These are phyloP conservation scores for Corythornis madagascariensis DNA, from an alignment of 2,113 vertebrate species.

Conservation along the genomic window DNA sequence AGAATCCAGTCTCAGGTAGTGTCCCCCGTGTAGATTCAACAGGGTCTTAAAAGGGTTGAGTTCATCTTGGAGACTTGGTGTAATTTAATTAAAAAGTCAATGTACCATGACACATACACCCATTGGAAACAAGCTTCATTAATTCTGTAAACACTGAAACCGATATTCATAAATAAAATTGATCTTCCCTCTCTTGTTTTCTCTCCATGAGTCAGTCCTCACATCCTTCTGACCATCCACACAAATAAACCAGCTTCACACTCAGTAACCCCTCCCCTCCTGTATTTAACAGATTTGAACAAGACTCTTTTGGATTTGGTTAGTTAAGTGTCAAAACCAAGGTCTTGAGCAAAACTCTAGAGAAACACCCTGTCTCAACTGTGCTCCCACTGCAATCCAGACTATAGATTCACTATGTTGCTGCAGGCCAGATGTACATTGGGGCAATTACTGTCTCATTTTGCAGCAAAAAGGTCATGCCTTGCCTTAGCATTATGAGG, in stretches of 20 bases:
- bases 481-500: background rate
- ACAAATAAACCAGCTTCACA: background rate
- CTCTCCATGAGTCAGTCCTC: background rate
- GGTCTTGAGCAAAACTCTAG: background rate
- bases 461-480: background rate
- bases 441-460: background rate
- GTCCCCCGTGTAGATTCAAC: background rate
- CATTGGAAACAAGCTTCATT: background rate
- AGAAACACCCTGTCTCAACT: background rate
- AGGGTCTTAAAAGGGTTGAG: background rate
- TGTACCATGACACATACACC: background rate
- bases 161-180: constrained; percentile 15
- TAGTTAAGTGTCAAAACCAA: background rate
- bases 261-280: background rate
- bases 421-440: background rate
- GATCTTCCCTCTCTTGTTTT: background rate
- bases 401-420: background rate
- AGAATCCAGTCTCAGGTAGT: background rate
- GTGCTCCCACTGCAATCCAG: background rate
- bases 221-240: background rate
- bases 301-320: background rate
- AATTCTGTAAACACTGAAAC: background rate
- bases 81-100: background rate
- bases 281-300: background rate
- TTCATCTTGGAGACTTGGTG: background rate